phyloP scores from a whole-genome alignment of 1,140 invertebrate species.

The Grapholita molesta region DNA sequence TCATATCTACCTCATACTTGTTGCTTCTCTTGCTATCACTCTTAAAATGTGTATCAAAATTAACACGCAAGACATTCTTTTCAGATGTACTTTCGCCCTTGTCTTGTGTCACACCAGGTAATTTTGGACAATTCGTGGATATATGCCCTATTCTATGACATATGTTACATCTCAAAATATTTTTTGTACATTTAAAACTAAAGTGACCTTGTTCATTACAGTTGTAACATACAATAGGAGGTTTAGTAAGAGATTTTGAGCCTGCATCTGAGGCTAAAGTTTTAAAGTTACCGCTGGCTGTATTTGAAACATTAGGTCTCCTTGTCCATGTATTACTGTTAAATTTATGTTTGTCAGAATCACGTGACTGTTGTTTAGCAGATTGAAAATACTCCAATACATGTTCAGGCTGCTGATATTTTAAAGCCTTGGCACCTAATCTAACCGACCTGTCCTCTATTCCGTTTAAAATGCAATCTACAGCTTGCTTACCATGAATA shows the following conservation, averaged over 20 bases:
- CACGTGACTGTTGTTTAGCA: background rate
- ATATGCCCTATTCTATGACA: background rate
- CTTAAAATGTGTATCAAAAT: too few species aligned
- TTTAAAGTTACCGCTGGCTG: background rate
- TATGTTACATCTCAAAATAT: background rate
- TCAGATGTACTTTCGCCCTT: too few species aligned
- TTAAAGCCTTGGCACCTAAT: constrained; percentile 15
- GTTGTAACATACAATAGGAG: background rate
- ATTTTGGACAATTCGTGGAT: background rate
- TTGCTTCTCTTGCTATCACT: too few species aligned
- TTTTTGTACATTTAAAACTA: background rate
- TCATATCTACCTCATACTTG: too few species aligned
- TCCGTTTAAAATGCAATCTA: constrained; percentile 17
- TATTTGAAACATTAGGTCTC: background rate
- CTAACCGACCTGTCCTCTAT: constrained; percentile 14
- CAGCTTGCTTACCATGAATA: constrained; percentile 16
- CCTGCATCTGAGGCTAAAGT: background rate
- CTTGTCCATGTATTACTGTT: background rate
- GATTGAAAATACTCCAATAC: constrained; percentile 17
- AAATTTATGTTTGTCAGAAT: background rate
- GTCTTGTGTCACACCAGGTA: too few species aligned
- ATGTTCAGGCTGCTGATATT: constrained; percentile 17
- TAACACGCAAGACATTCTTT: too few species aligned
- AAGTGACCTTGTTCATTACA: background rate
- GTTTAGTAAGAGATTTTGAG: background rate